Evolutionary conservation across 1,140 invertebrate species (phyloP).

Genomic region (Arion vulgaris): DNA sequence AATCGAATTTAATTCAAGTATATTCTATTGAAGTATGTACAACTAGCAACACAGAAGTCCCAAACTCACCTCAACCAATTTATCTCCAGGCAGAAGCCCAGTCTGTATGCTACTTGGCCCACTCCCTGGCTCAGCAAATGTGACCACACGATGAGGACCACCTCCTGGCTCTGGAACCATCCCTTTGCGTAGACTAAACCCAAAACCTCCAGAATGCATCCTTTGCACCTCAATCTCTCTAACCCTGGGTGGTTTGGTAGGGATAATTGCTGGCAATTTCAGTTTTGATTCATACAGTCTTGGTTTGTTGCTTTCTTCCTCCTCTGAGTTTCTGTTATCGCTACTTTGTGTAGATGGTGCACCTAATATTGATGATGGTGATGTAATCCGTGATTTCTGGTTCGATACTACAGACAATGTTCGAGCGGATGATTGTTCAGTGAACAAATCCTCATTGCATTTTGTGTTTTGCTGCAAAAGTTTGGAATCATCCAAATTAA

Average conservation of each 20-base stretch:
- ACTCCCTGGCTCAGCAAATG: constrained; percentile 91
- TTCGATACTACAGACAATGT: neutral
- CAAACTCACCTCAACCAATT: constrained; percentile 90
- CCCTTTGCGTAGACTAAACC: constrained; percentile 89
- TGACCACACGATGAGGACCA: constrained; percentile 70
- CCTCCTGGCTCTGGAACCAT: constrained; percentile 69
- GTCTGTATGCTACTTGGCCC: constrained; percentile 79
- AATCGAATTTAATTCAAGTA: no score
- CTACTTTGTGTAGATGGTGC: constrained; percentile 11
- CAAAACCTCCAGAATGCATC: constrained; percentile 92
- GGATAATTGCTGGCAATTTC: constrained; percentile 84
- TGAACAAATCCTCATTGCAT: constrained; percentile 58
- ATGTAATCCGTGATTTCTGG: neutral
- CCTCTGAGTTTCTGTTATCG: constrained; percentile 33
- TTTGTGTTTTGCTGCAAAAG: constrained; percentile 66
- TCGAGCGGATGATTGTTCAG: neutral
- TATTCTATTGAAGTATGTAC: no score
- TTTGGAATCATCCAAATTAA: constrained; percentile 61
- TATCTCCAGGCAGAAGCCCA: constrained; percentile 90
- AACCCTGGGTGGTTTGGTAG: constrained; percentile 82
- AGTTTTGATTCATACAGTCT: constrained; percentile 76
- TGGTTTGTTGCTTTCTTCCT: constrained; percentile 8
- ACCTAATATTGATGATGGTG: neutral
- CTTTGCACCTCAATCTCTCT: constrained; percentile 84
- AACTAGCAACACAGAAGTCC: neutral